A percentile compares a stretch with the other conserved stretches of the same genome.
Conservation (phyloP, 2,888 invertebrate species). For the Drosophila tripunctata region DNA sequence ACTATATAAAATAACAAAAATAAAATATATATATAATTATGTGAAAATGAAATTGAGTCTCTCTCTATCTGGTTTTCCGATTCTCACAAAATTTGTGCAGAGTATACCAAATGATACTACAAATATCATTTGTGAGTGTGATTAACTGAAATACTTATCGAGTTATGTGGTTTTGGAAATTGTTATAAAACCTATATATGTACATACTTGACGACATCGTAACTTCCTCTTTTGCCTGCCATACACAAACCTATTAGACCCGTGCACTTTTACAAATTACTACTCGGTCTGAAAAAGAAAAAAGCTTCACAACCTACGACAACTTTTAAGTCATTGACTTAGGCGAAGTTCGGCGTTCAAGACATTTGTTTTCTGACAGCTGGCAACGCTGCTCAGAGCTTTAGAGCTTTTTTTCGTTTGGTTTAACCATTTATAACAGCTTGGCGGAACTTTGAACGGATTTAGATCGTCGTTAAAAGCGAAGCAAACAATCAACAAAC, state of each 20-base stretch:
- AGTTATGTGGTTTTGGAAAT: too few relatives aligned
- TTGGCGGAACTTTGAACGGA: constrained; percentile 68
- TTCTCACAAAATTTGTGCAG: too few relatives aligned
- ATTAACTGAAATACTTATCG: too few relatives aligned
- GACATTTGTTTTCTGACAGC: constrained; percentile 21
- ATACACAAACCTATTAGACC: too few relatives aligned
- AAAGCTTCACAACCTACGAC: constrained; percentile 55
- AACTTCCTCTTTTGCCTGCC: too few relatives aligned
- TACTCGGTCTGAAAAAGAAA: neutral
- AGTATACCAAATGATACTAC: too few relatives aligned
- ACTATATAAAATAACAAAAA: constrained; percentile 46
- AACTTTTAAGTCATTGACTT: constrained; percentile 41
- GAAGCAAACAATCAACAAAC: constrained; percentile 50
- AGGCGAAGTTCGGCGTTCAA: constrained; percentile 33
- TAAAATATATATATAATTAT: constrained; percentile 24
- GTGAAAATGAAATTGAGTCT: constrained; percentile 6
- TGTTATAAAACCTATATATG: too few relatives aligned
- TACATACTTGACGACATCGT: too few relatives aligned
- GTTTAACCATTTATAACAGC: constrained; percentile 67
- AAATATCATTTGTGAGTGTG: too few relatives aligned
- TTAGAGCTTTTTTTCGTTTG: constrained; percentile 45
- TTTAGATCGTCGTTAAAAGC: constrained; percentile 74
- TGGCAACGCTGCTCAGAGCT: constrained; percentile 58
- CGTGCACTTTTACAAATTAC: too few relatives aligned
- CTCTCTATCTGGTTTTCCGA: neutral